Percentiles rank a stretch among this genome's conserved stretches.
Evolutionary conservation across 2,113 vertebrate species (phyloP).

Genomic region (Noctilio leporinus): DNA sequence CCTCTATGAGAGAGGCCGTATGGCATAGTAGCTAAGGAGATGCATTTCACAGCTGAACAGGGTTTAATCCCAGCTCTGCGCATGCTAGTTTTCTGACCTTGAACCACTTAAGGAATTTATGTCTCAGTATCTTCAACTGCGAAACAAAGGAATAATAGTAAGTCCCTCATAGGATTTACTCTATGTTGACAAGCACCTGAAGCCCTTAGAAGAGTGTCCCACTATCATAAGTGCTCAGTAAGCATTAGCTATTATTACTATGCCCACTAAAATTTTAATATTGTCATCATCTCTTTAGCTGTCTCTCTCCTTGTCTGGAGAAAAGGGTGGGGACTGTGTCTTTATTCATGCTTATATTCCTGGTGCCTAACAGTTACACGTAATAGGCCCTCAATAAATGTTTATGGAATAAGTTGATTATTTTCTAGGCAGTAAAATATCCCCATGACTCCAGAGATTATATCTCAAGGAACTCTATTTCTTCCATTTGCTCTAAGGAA

Average conservation of each 20-base stretch:
- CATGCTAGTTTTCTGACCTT: neutral
- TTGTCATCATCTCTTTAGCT: slow-evolving; percentile 7
- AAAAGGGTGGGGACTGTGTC: neutral
- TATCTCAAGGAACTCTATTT: slow-evolving; percentile 38
- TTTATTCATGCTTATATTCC: slow-evolving; percentile 7
- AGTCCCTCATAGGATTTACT: neutral
- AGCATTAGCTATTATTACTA: neutral
- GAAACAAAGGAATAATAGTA: neutral
- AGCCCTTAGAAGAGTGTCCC: neutral
- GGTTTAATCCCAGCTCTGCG: neutral
- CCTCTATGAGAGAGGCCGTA: neutral
- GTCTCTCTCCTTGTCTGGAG: neutral
- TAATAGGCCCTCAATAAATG: slow-evolving; percentile 21
- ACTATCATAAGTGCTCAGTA: neutral
- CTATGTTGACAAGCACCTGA: neutral
- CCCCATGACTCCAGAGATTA: slow-evolving; percentile 15
- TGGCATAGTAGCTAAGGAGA: neutral
- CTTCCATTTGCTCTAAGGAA: neutral
- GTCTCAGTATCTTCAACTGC: neutral
- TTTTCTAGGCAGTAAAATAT: slow-evolving; percentile 40
- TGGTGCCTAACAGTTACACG: neutral
- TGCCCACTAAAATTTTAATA: slow-evolving; percentile 22
- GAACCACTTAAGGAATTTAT: neutral
- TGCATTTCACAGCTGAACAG: neutral
- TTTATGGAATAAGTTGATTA: slow-evolving; percentile 46